A percentile compares a stretch with the other conserved stretches of the same genome.
These are phyloP conservation scores for Habroteleia sp. DNA, from an alignment of 2,888 invertebrate species.

Conservation along the genomic window DNA sequence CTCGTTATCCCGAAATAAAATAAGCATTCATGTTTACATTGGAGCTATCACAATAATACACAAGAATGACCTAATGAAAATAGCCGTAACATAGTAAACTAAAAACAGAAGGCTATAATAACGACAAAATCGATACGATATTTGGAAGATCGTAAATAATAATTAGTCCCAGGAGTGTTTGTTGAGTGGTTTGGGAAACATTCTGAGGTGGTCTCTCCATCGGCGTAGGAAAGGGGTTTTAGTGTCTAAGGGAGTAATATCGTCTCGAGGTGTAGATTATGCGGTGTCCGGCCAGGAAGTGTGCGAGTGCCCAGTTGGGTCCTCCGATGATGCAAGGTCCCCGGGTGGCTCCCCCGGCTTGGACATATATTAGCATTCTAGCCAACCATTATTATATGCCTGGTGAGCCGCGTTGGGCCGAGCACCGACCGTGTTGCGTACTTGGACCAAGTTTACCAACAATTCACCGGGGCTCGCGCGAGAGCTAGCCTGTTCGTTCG, in stretches of 20 bases:
- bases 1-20: too few relatives aligned
- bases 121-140: conserved; percentile 28
- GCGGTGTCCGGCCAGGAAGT: conserved; percentile 78
- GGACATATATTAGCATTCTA: conserved; percentile 81
- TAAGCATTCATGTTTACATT: too few relatives aligned
- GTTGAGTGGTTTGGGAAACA: conserved; percentile 60
- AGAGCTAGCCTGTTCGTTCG: conserved; percentile 58
- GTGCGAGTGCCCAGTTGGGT: conserved; percentile 80
- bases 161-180: conserved; percentile 72
- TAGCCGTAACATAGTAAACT: too few relatives aligned
- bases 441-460: conserved; percentile 81
- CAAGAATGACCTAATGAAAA: too few relatives aligned
- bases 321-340: conserved; percentile 81
- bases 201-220: conserved; percentile 64
- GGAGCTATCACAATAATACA: too few relatives aligned
- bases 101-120: too few relatives aligned
- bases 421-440: conserved; percentile 78
- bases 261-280: conserved; percentile 80
- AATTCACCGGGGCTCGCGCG: conserved; percentile 77
- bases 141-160: conserved; percentile 55
- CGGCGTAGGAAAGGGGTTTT: conserved; percentile 72
- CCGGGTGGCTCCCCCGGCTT: conserved; percentile 75
- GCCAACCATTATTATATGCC: conserved; percentile 81
- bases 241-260: conserved; percentile 80
- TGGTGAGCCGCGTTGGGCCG: conserved; percentile 79